These are phyloP conservation scores for Phylloscopus trochiloides DNA, from an alignment of 2,113 vertebrate species.

Conservation along the genomic window DNA sequence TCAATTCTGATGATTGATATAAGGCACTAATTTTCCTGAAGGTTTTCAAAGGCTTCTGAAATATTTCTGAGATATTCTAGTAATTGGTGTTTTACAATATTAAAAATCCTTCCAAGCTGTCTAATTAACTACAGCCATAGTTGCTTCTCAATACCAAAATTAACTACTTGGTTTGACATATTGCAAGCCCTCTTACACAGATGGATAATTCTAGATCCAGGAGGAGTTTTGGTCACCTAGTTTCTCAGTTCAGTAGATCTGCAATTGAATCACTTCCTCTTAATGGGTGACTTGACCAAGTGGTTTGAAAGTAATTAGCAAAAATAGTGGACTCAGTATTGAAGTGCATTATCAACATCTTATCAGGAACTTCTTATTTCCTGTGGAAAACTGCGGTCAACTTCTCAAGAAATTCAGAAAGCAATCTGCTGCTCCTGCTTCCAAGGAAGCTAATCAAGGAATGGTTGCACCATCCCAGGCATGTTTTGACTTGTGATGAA, in stretches of 20 bases:
- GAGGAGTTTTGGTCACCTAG: slow-evolving; percentile 14
- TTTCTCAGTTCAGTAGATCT: slow-evolving; percentile 46
- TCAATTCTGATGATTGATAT: not conserved
- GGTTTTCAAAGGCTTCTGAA: slow-evolving; percentile 1
- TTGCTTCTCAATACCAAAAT: not conserved
- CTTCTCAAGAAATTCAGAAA: slow-evolving; percentile 9
- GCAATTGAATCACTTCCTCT: slow-evolving; percentile 38
- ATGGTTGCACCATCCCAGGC: not conserved
- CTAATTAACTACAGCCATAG: not conserved
- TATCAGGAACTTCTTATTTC: not conserved
- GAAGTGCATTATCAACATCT: not conserved
- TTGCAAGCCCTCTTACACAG: not conserved
- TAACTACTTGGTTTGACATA: slow-evolving; percentile 2
- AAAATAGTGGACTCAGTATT: not conserved
- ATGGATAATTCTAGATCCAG: slow-evolving; percentile 20
- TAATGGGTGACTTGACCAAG: slow-evolving; percentile 39
- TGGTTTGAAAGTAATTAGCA: slow-evolving; percentile 38
- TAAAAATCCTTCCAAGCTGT: not conserved
- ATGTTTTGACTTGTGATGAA: not conserved
- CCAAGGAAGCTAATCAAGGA: slow-evolving; percentile 25
- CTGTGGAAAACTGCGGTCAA: not conserved
- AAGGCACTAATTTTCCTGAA: not conserved
- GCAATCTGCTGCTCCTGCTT: not conserved
- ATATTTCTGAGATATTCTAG: slow-evolving; percentile 4
- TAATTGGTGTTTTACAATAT: slow-evolving; percentile 13